These are phyloP conservation scores for Anguilla obscura DNA, from an alignment of 2,797 vertebrate species.

Conservation along the genomic window DNA sequence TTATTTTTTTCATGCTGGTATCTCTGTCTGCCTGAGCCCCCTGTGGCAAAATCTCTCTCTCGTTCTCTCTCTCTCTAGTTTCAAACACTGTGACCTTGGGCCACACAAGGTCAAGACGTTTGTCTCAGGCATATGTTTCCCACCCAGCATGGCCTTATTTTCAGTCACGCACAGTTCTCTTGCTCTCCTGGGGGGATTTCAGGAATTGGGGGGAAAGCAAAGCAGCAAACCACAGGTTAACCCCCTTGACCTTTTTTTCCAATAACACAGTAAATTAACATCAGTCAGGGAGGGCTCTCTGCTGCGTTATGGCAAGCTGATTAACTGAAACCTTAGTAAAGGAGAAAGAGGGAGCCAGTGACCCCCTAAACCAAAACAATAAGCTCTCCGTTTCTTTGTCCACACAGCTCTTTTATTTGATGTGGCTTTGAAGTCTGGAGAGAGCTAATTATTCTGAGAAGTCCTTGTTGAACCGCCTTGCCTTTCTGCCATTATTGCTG, in stretches of 20 bases:
- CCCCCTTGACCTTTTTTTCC: conserved; percentile 15
- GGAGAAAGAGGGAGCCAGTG: not conserved
- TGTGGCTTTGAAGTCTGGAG: not conserved
- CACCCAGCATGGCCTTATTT: not conserved
- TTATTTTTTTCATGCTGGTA: not conserved
- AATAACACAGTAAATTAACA: conserved; percentile 1
- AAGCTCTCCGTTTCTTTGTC: not conserved
- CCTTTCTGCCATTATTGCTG: not conserved
- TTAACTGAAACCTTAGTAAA: not conserved
- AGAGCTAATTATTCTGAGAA: not conserved
- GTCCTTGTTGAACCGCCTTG: not conserved
- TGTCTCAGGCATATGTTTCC: conserved; percentile 3
- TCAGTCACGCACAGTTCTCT: conserved; percentile 23
- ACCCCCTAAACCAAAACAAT: not conserved
- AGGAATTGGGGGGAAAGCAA: not conserved
- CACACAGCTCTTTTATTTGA: not conserved
- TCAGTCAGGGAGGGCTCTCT: not conserved
- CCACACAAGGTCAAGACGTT: conserved; percentile 6
- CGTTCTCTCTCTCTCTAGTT: not conserved
- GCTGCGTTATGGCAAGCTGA: not conserved
- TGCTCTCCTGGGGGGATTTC: conserved; percentile 18
- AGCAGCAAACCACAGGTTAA: not conserved
- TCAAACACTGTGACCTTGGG: conserved; percentile 1
- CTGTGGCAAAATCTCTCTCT: not conserved
- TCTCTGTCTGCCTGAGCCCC: not conserved